Evolutionary conservation across 2,888 invertebrate genomes (phyloP).

Genomic region (Pandemis corylana): DNA sequence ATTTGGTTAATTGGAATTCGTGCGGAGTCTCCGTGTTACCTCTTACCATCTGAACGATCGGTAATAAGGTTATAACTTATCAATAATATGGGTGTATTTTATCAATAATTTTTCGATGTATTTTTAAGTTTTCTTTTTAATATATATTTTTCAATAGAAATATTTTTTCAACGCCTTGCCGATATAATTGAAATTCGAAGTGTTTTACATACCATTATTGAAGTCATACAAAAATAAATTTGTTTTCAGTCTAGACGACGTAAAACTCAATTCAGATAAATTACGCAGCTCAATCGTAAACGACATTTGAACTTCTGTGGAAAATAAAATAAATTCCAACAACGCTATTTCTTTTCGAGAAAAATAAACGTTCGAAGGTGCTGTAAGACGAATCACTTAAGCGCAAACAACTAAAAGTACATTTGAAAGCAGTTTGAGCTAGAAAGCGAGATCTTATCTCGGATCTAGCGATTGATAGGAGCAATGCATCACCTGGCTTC

Average conservation of each 20-base stretch:
- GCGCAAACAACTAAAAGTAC: slow-evolving; percentile 64
- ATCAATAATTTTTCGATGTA: slow-evolving; percentile 52
- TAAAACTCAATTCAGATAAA: slow-evolving; percentile 21
- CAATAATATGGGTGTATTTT: slow-evolving; percentile 44
- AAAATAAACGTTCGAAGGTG: slow-evolving; percentile 51
- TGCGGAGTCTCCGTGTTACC: slow-evolving; percentile 54
- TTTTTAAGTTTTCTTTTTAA: neutral
- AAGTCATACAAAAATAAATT: neutral
- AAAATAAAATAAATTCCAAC: slow-evolving; percentile 28
- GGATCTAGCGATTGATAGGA: slow-evolving; percentile 70
- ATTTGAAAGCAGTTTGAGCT: slow-evolving; percentile 68
- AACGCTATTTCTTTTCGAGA: slow-evolving; percentile 32
- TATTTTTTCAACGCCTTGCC: neutral
- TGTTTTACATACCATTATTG: neutral
- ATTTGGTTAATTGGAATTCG: slow-evolving; percentile 65
- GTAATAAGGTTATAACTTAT: slow-evolving; percentile 61
- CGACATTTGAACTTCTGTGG: slow-evolving; percentile 22
- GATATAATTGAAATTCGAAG: neutral
- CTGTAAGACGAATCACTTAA: slow-evolving; percentile 59
- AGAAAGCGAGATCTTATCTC: slow-evolving; percentile 78
- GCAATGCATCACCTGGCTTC: slow-evolving; percentile 83
- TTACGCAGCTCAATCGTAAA: slow-evolving; percentile 7
- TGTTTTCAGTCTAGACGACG: slow-evolving; percentile 3
- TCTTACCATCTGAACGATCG: slow-evolving; percentile 55
- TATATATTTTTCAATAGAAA: neutral